Evolutionary conservation across 2,797 vertebrate genomes (phyloP).

Genomic region (Meda fulgida): DNA sequence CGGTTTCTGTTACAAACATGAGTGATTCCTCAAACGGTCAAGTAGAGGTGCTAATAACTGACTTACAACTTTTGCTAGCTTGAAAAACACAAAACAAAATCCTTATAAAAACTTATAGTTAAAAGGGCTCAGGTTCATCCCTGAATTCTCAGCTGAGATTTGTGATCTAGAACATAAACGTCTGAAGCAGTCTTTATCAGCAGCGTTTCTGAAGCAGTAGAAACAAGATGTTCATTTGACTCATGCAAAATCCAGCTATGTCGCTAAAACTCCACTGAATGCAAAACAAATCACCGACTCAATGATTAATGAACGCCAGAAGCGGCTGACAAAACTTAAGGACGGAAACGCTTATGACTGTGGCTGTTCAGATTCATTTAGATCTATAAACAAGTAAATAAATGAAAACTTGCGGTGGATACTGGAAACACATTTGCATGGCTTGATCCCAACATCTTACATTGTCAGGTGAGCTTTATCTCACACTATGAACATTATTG

Average conservation of each 20-base stretch:
- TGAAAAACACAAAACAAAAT: background rate
- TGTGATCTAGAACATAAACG: background rate
- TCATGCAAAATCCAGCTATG: slow-evolving; percentile 21
- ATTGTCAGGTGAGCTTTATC: background rate
- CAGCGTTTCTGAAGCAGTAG: background rate
- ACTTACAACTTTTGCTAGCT: background rate
- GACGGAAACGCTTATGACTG: background rate
- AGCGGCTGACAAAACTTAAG: background rate
- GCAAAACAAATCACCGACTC: slow-evolving; percentile 5
- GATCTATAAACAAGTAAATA: background rate
- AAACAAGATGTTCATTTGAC: slow-evolving; percentile 27
- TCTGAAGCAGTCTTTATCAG: background rate
- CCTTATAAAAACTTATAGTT: background rate
- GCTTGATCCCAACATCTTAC: background rate
- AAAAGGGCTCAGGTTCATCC: too few relatives aligned
- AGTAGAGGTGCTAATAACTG: background rate
- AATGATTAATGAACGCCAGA: background rate
- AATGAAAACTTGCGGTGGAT: background rate
- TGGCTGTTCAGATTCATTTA: background rate
- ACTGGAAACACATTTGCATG: slow-evolving; percentile 11
- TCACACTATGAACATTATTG: background rate
- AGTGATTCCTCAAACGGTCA: background rate
- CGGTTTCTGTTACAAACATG: background rate
- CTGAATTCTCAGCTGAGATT: background rate
- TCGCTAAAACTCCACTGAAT: background rate